Evolutionary conservation across 2,888 invertebrate species (phyloP).

Genomic region (Cosmia trapezina): DNA sequence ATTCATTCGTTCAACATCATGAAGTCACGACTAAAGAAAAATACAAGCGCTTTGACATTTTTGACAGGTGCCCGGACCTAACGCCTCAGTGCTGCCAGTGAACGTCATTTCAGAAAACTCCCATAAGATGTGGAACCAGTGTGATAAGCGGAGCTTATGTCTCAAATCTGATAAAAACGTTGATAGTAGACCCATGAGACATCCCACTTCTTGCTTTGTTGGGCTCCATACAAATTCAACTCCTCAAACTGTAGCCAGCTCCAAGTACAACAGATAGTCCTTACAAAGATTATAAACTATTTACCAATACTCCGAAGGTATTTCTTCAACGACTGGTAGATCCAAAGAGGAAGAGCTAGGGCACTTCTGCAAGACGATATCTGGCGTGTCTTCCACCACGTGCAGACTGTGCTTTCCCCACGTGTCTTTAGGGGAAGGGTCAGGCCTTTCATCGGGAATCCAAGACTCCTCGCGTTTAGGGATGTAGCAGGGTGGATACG

Average conservation of each 20-base stretch:
- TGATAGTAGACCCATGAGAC: neutral
- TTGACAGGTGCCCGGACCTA: no score
- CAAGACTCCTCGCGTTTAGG: constrained; percentile 84
- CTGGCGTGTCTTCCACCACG: constrained; percentile 73
- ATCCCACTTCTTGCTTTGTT: neutral
- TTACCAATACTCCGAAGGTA: constrained; percentile 82
- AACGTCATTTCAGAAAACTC: no score
- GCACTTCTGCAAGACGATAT: constrained; percentile 69
- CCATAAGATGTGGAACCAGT: neutral
- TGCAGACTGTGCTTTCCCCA: constrained; percentile 78
- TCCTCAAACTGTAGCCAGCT: neutral
- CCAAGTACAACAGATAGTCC: neutral
- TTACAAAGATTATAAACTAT: neutral
- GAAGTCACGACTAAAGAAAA: no score
- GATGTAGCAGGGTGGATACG: constrained; percentile 81
- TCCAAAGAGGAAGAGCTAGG: constrained; percentile 77
- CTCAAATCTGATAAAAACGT: neutral
- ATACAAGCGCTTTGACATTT: no score
- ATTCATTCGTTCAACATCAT: no score
- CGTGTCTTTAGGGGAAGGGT: constrained; percentile 82
- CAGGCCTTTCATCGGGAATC: constrained; percentile 80
- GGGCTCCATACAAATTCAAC: neutral
- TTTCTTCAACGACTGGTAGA: constrained; percentile 77
- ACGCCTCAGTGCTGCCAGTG: no score
- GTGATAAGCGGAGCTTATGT: neutral